phyloP scores from a whole-genome alignment of 1,140 invertebrate species.

The Parasteatoda tepidariorum region DNA sequence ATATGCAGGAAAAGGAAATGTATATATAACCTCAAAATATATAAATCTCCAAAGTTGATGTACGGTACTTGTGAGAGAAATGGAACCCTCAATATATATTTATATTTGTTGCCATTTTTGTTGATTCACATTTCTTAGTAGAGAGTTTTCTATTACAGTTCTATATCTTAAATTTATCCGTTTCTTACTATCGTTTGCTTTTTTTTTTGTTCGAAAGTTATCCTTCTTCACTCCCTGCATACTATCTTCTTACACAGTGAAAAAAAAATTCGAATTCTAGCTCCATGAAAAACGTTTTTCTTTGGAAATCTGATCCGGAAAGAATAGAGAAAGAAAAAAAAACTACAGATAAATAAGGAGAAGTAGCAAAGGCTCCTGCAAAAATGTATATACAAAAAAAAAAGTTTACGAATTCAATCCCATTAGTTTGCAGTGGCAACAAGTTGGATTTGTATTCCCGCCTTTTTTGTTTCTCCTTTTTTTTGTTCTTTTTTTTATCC shows the following conservation, averaged over 20 bases:
- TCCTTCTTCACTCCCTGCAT: background rate
- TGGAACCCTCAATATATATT: background rate
- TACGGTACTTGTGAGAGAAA: background rate
- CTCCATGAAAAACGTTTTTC: slow-evolving; percentile 18
- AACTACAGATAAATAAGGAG: slow-evolving; percentile 3
- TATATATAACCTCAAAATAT: background rate
- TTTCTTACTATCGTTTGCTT: background rate
- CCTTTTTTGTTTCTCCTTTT: background rate
- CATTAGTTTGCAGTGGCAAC: slow-evolving; percentile 25
- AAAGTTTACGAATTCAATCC: slow-evolving; percentile 21
- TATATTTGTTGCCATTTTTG: slow-evolving; percentile 6
- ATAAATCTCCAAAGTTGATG: background rate
- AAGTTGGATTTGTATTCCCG: slow-evolving; percentile 15
- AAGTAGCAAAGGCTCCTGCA: background rate
- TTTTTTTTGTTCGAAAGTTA: background rate
- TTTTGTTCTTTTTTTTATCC: background rate
- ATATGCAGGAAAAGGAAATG: background rate
- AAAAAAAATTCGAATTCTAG: slow-evolving; percentile 15
- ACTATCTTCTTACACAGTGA: background rate
- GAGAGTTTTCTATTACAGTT: slow-evolving; percentile 8
- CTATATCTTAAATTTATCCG: slow-evolving; percentile 7
- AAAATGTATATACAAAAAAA: background rate
- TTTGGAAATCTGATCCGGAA: background rate
- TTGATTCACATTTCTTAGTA: background rate
- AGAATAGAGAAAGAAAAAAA: background rate